phyloP scores from a whole-genome alignment of 2,113 vertebrate genomes.

The Caretta caretta region DNA sequence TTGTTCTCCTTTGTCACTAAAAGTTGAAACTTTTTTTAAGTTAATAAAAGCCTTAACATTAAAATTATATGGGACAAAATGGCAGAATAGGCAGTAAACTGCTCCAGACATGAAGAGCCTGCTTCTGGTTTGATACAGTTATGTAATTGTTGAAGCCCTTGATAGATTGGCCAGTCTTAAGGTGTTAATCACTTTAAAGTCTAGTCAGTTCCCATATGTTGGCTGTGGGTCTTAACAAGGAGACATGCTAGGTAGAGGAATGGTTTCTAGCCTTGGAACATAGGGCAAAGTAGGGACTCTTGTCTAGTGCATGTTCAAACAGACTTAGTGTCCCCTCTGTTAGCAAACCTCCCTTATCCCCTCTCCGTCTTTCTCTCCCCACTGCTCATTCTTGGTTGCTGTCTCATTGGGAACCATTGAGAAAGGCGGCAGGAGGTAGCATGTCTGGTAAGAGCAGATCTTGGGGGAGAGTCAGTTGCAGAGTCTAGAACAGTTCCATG shows the following conservation, averaged over 20 bases:
- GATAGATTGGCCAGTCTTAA: rapidly evolving
- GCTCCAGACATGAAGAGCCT: too few species aligned
- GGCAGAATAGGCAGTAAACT: too few species aligned
- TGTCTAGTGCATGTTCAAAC: rapidly evolving
- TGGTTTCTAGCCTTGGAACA: rapidly evolving
- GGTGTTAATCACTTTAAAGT: neutral
- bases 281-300: rapidly evolving
- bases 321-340: neutral
- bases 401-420: neutral
- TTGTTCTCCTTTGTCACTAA: too few species aligned
- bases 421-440: too few species aligned
- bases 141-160: neutral
- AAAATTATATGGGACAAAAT: too few species aligned
- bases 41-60: too few species aligned
- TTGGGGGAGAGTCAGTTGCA: neutral
- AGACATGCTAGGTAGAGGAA: rapidly evolving
- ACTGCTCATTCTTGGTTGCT: neutral
- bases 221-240: rapidly evolving
- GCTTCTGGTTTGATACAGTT: too few species aligned
- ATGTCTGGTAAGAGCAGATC: neutral
- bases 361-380: neutral
- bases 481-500: neutral
- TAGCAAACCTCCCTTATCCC: neutral
- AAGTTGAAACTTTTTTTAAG: too few species aligned
- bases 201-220: rapidly evolving